A percentile compares a stretch with the other conserved stretches of the same genome.
Evolutionary conservation across 1,140 invertebrate genomes (phyloP).

Genomic region (Leptinotarsa undecemlineata): DNA sequence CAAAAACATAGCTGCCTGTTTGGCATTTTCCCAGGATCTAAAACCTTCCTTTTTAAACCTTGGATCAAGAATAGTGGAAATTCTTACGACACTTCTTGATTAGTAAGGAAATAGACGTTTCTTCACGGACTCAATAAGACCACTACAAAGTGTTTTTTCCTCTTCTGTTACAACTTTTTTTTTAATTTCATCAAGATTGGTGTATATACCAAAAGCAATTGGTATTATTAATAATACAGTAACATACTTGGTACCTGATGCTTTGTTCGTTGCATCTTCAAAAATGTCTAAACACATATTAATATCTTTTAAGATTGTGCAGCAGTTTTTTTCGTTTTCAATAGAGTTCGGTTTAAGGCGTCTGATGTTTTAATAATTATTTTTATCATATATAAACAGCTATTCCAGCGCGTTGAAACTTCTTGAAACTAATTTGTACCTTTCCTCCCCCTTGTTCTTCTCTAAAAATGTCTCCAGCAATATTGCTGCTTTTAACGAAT

Average conservation of each 20-base stretch:
- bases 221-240: slow-evolving; percentile 30
- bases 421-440: slow-evolving; percentile 1
- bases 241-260: slow-evolving; percentile 21
- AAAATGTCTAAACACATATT: slow-evolving; percentile 15
- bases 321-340: no score
- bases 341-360: background rate
- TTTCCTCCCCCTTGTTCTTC: background rate
- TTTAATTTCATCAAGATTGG: slow-evolving; percentile 9
- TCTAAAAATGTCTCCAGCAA: background rate
- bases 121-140: slow-evolving; percentile 20
- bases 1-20: slow-evolving; percentile 5
- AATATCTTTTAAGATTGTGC: slow-evolving; percentile 17
- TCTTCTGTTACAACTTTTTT: slow-evolving; percentile 18
- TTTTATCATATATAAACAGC: background rate
- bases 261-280: slow-evolving; percentile 29
- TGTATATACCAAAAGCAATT: slow-evolving; percentile 20
- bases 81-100: slow-evolving; percentile 16
- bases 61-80: slow-evolving; percentile 22
- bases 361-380: no score
- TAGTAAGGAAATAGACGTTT: slow-evolving; percentile 31
- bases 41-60: slow-evolving; percentile 29
- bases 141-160: slow-evolving; percentile 17
- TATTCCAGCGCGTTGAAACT: slow-evolving; percentile 12
- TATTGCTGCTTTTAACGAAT: background rate
- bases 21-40: slow-evolving; percentile 21